Percentiles rank a stretch among this genome's conserved stretches.
Conservation (phyloP, 2,797 vertebrate species). For the Falco columbarius region DNA sequence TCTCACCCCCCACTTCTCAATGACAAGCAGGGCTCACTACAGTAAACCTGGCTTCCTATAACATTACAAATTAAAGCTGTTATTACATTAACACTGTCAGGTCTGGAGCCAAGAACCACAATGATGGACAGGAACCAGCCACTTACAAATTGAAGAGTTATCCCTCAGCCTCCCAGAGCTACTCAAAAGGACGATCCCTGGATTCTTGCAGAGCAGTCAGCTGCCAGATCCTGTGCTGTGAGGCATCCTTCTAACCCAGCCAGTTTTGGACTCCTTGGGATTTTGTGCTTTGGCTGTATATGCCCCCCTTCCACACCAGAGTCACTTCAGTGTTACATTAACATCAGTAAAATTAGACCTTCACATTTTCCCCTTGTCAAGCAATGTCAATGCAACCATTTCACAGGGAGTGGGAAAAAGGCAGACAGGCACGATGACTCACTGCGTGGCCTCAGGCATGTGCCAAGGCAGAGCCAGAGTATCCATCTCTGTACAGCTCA, state of each 20-base stretch:
- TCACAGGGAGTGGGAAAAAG: not conserved
- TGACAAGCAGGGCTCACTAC: not conserved
- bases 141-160: rapidly evolving
- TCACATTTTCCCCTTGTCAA: not conserved
- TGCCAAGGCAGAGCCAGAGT: not conserved
- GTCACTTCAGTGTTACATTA: not conserved
- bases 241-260: not conserved
- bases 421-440: not conserved
- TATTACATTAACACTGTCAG: not conserved
- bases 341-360: not conserved
- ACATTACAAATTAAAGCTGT: not conserved
- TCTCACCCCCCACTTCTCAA: not conserved
- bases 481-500: not conserved
- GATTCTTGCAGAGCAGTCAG: not conserved
- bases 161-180: not conserved
- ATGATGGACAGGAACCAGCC: not conserved
- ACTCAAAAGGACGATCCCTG: not conserved
- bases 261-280: not conserved
- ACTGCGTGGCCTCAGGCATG: not conserved
- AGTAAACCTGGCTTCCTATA: not conserved
- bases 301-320: not conserved
- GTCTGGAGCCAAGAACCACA: not conserved
- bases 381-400: not conserved
- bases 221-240: not conserved
- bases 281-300: not conserved